Evolutionary conservation across 2,888 invertebrate species (phyloP).

Genomic region (Hyalella azteca): DNA sequence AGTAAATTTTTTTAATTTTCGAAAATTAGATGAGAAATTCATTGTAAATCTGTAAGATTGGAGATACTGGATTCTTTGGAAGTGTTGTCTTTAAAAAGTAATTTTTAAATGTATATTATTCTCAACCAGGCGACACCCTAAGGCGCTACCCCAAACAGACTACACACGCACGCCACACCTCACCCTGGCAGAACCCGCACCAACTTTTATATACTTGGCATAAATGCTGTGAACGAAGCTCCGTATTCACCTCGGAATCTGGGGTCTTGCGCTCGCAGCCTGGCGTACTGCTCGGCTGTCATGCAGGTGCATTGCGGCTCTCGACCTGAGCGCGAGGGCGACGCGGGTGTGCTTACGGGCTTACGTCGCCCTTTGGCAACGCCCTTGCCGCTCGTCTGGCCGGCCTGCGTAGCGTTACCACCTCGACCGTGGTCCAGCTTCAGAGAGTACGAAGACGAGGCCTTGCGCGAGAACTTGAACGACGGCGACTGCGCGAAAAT

Average conservation of each 20-base stretch:
- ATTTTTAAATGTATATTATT: too few relatives aligned
- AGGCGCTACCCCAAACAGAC: too few relatives aligned
- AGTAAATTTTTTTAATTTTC: too few relatives aligned
- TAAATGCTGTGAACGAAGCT: too few relatives aligned
- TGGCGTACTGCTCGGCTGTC: conserved; percentile 89
- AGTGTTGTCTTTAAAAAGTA: too few relatives aligned
- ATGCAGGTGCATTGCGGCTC: conserved; percentile 95
- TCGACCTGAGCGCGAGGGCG: conserved; percentile 76
- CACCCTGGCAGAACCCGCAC: too few relatives aligned
- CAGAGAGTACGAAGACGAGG: conserved; percentile 94
- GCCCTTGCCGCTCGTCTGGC: conserved; percentile 28
- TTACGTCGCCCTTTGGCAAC: conserved; percentile 68
- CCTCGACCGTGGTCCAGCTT: conserved; percentile 75
- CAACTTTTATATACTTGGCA: too few relatives aligned
- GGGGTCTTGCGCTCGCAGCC: conserved; percentile 82
- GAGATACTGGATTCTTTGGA: too few relatives aligned
- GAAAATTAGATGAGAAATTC: too few relatives aligned
- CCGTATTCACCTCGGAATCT: conserved; percentile 74
- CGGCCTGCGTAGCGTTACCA: conserved; percentile 45
- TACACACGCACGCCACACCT: too few relatives aligned
- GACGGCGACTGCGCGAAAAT: conserved; percentile 88
- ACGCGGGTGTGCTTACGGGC: conserved; percentile 90
- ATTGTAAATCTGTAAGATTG: too few relatives aligned
- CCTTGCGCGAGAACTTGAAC: conserved; percentile 97
- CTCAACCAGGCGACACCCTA: too few relatives aligned